Percentiles rank a stretch among this genome's conserved stretches.
Evolutionary conservation across 2,113 vertebrate genomes (phyloP).

Genomic region (Anseranas semipalmata): DNA sequence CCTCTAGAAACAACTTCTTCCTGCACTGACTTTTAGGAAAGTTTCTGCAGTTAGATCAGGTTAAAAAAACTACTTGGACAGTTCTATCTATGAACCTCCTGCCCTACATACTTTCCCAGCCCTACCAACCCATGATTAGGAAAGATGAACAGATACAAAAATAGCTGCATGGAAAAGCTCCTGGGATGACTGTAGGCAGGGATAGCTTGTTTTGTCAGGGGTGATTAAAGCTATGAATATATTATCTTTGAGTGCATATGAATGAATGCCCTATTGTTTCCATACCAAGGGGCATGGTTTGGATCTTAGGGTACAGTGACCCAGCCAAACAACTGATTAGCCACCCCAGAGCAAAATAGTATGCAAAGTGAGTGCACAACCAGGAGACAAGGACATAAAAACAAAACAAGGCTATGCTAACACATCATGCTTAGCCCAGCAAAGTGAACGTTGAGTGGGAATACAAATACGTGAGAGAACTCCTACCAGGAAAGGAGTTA

Average conservation of each 20-base stretch:
- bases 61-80: neutral
- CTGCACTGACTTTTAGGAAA: neutral
- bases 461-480: neutral
- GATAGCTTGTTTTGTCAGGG: neutral
- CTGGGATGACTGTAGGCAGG: neutral
- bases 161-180: neutral
- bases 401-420: neutral
- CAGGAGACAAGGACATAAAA: neutral
- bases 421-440: neutral
- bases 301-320: neutral
- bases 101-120: neutral
- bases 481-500: slow-evolving; percentile 27
- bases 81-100: neutral
- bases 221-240: slow-evolving; percentile 33
- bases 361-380: neutral
- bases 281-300: neutral
- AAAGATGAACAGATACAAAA: neutral
- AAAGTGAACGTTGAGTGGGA: fast-evolving
- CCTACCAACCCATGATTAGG: neutral
- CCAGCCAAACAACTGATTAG: neutral
- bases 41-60: neutral
- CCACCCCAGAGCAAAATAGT: neutral
- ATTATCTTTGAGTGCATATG: neutral
- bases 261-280: neutral
- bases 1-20: neutral